Base-by-base conservation (phyloP, 1,140 invertebrate genomes). In the Telenomus remus region DNA sequence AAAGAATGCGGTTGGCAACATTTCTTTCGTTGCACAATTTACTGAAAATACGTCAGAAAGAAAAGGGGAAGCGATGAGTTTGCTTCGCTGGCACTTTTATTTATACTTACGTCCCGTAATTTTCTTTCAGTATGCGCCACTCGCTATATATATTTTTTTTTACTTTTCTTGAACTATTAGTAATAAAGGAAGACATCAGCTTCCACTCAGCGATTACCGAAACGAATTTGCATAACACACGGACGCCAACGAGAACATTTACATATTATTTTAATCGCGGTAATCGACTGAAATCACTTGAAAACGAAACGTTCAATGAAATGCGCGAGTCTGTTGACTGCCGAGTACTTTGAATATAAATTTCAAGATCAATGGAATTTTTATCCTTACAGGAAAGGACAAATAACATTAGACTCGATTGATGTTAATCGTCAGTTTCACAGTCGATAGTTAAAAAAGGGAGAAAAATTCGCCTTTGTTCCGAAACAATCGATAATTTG, bases 221-320 rank as follows among this genome's bases (percentile, higher is more conserved):
- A 83, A 83, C 65, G 75, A 74, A 88, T 88, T 87, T 87, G 86
- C 87, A 88, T 88, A 87, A 86, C 85, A 86, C 83, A 85, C 84
- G 82, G 76, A 75, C 82, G 79, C 76, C 74, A 79, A 69, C 63
- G 49, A 16, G 71, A 64, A 66, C 80, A 87, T 86, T 87, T 87
- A 85, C 84, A 87, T 86, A 85, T 87, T 88, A 88, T 87, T 87
- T 85, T 86, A 87, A 85, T 88, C 85, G 85, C 80, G 82, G 85
- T 87, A 87, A 87, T 87, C 86, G 86, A 87, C 87, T 79, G 83
- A 79, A 84, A 84, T 74, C 81, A 76, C 71, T 82, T 69, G 55
- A 78, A 79, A 83, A 87, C 80, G 83, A 86, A 82, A 83, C 76
- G 68, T 60, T 55, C 69, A 54, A 53, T 42, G 73, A 68, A 57